phyloP scores from a whole-genome alignment of 2,113 vertebrate genomes.

The Arothron firmamentum region DNA sequence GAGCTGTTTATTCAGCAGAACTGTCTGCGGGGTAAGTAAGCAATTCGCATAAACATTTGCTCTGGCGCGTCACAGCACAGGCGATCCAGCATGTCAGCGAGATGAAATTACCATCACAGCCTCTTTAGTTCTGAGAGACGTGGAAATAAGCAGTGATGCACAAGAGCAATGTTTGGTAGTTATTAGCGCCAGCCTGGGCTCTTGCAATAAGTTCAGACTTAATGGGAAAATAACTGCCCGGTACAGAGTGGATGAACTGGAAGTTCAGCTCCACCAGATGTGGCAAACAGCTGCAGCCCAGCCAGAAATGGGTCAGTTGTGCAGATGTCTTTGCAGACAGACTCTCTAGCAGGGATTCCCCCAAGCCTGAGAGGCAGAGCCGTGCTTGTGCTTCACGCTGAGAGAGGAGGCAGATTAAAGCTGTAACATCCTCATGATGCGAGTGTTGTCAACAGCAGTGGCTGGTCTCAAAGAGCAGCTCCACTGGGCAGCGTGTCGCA shows the following conservation, averaged over 20 bases:
- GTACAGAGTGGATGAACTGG: background rate
- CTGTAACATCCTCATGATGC: no score
- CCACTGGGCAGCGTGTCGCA: no score
- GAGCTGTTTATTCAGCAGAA: conserved; percentile 23
- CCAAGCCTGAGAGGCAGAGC: no score
- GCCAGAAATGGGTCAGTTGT: conserved; percentile 5
- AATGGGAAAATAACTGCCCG: conserved; percentile 2
- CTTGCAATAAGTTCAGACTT: conserved; percentile 11
- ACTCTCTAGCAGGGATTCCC: no score
- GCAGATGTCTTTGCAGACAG: no score
- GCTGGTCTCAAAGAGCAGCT: no score
- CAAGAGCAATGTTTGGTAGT: conserved; percentile 1
- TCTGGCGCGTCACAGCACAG: conserved; percentile 4
- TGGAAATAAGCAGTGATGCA: background rate
- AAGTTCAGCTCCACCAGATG: conserved; percentile 12
- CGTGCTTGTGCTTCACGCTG: no score
- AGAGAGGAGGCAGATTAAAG: no score
- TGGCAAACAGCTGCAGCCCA: conserved; percentile 27
- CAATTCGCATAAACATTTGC: background rate
- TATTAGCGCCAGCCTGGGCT: conserved; percentile 1
- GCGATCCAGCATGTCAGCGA: background rate
- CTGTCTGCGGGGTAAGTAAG: conserved; percentile 50
- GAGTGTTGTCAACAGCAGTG: no score
- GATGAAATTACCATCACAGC: conserved; percentile 11
- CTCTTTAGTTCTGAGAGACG: conserved; percentile 4